A percentile compares a stretch with the other conserved stretches of the same genome.
Evolutionary conservation across 2,113 vertebrate genomes (phyloP).

Genomic region (Globicephala melas): DNA sequence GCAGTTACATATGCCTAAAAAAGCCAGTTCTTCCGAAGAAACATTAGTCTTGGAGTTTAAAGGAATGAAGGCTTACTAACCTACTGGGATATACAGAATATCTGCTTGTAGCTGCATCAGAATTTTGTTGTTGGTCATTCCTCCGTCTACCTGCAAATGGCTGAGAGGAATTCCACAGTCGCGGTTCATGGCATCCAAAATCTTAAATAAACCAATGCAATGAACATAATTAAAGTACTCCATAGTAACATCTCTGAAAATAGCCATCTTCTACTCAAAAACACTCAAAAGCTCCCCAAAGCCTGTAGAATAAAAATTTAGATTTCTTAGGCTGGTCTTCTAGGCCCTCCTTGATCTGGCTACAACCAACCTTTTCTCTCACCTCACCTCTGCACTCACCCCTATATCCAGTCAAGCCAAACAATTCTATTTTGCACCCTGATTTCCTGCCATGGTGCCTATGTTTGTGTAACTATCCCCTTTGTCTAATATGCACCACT

Average conservation of each 20-base stretch:
- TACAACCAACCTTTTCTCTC: not conserved
- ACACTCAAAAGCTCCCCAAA: not conserved
- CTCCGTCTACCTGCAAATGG: conserved; percentile 94
- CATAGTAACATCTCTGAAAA: not conserved
- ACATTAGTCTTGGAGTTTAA: not conserved
- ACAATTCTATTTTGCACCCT: not conserved
- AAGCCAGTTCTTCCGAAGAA: not conserved
- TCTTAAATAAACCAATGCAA: conserved; percentile 81
- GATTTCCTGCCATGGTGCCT: not conserved
- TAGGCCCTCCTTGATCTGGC: not conserved
- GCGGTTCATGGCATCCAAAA: conserved; percentile 97
- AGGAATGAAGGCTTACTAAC: conserved; percentile 79
- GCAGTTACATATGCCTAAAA: not conserved
- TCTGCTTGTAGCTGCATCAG: conserved; percentile 97
- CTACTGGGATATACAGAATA: conserved; percentile 95
- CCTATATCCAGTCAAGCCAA: not conserved
- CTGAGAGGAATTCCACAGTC: conserved; percentile 93
- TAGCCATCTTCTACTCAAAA: not conserved
- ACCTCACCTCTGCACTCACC: not conserved
- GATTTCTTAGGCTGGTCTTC: not conserved
- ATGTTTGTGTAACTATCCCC: not conserved
- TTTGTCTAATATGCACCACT: not conserved
- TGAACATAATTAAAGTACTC: not conserved
- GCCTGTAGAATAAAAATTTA: not conserved
- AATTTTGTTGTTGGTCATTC: conserved; percentile 94